Evolutionary conservation across 2,888 invertebrate genomes (phyloP).

Genomic region (Drosophila paranaensis): DNA sequence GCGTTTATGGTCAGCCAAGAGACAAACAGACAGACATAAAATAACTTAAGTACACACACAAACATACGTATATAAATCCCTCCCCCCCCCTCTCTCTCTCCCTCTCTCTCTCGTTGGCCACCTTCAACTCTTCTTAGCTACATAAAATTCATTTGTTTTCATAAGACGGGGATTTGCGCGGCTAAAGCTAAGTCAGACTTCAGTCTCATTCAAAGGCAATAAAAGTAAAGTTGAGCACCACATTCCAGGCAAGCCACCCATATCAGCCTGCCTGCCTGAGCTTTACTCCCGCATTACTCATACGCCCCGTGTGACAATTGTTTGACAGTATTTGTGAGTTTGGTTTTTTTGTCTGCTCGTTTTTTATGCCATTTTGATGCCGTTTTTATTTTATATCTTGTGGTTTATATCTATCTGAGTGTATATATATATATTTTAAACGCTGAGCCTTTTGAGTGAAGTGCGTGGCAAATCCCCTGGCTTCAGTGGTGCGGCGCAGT

Average conservation of each 20-base stretch:
- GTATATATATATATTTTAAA: slow-evolving; percentile 38
- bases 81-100: background rate
- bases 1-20: slow-evolving; percentile 13
- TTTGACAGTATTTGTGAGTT: slow-evolving; percentile 23
- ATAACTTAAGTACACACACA: background rate
- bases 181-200: slow-evolving; percentile 35
- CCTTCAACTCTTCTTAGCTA: slow-evolving; percentile 15
- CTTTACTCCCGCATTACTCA: slow-evolving; percentile 57
- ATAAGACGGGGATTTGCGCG: slow-evolving; percentile 72
- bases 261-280: slow-evolving; percentile 20
- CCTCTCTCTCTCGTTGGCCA: background rate
- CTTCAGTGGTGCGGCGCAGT: slow-evolving; percentile 41
- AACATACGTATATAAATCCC: background rate
- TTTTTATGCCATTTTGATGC: slow-evolving; percentile 15
- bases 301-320: slow-evolving; percentile 68
- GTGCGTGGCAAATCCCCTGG: slow-evolving; percentile 33
- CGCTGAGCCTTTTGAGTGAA: slow-evolving; percentile 39
- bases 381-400: slow-evolving; percentile 8
- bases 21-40: slow-evolving; percentile 2
- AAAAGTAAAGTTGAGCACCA: slow-evolving; percentile 24
- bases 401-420: slow-evolving; percentile 10
- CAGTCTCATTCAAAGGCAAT: slow-evolving; percentile 54
- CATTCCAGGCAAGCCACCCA: background rate
- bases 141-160: slow-evolving; percentile 79
- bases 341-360: background rate